These are phyloP conservation scores for Cynocephalus volans DNA, from an alignment of 2,113 vertebrate species.

Conservation along the genomic window DNA sequence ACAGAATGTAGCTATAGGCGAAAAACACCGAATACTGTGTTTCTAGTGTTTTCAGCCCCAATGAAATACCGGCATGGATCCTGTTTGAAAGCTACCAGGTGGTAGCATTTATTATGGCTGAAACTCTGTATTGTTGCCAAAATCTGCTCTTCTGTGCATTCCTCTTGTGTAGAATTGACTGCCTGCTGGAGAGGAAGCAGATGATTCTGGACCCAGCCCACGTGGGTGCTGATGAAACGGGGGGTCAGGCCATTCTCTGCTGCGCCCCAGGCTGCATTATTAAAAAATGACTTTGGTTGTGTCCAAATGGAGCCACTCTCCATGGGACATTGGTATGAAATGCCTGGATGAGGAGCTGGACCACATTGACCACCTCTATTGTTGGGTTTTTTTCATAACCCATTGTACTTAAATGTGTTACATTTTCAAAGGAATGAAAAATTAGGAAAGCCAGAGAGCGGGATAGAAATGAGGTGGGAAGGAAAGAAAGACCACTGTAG, in stretches of 20 bases:
- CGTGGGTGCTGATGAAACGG: fast-evolving
- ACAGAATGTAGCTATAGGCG: not conserved
- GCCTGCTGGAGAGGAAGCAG: not conserved
- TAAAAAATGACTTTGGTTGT: not conserved
- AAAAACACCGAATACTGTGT: not conserved
- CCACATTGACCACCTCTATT: not conserved
- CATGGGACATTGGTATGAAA: not conserved
- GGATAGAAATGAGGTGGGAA: not conserved
- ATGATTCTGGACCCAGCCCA: not conserved
- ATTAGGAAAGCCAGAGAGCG: not conserved
- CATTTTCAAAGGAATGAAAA: slow-evolving; percentile 33
- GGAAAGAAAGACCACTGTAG: no score
- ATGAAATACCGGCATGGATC: not conserved
- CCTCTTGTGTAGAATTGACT: not conserved
- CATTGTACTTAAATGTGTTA: not conserved
- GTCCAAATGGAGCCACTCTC: not conserved
- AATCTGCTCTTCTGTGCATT: not conserved
- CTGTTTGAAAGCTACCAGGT: slow-evolving; percentile 46
- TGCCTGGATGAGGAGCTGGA: not conserved
- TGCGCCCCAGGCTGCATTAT: not conserved
- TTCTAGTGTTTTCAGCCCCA: slow-evolving; percentile 30
- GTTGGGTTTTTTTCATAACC: not conserved
- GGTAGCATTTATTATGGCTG: slow-evolving; percentile 44
- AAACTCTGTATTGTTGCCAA: not conserved
- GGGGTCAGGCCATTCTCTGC: not conserved